Conservation (phyloP, 2,888 invertebrate species). For the Agrochola litura region DNA sequence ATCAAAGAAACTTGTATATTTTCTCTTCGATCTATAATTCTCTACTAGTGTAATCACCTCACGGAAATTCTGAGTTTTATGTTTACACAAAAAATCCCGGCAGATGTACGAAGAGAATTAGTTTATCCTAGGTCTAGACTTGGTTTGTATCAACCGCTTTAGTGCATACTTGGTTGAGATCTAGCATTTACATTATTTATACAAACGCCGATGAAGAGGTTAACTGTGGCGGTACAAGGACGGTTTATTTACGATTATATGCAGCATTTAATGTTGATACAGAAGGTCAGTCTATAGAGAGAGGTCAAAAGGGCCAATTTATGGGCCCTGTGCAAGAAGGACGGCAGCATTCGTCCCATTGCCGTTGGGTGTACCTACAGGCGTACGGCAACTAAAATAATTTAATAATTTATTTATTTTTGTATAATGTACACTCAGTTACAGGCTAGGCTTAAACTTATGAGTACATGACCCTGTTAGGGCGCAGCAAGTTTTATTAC, state of each 20-base stretch:
- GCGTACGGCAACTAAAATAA: too few species aligned
- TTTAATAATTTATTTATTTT: too few species aligned
- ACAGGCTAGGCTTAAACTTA: too few species aligned
- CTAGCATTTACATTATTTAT: constrained; percentile 11
- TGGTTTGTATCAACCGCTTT: constrained; percentile 9
- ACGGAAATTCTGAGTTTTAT: constrained; percentile 20
- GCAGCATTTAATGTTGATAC: neutral
- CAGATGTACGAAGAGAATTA: constrained; percentile 17
- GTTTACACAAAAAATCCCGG: constrained; percentile 14
- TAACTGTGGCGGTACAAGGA: constrained; percentile 24
- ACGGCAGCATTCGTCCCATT: too few species aligned
- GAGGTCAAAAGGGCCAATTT: too few species aligned
- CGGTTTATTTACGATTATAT: constrained; percentile 29
- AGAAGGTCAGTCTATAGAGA: neutral
- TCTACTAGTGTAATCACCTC: neutral
- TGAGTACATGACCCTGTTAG: too few species aligned
- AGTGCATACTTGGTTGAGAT: neutral
- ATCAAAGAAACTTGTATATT: constrained; percentile 17
- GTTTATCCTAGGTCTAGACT: constrained; percentile 18
- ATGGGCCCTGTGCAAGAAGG: too few species aligned
- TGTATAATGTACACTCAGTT: too few species aligned
- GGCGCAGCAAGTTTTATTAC: too few species aligned
- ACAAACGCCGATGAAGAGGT: constrained; percentile 15
- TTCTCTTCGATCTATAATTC: constrained; percentile 5
- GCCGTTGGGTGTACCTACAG: too few species aligned